Percentiles rank a stretch among this genome's conserved stretches.
These are phyloP conservation scores for Amia ocellicauda DNA, from an alignment of 2,113 vertebrate species.

Conservation along the genomic window DNA sequence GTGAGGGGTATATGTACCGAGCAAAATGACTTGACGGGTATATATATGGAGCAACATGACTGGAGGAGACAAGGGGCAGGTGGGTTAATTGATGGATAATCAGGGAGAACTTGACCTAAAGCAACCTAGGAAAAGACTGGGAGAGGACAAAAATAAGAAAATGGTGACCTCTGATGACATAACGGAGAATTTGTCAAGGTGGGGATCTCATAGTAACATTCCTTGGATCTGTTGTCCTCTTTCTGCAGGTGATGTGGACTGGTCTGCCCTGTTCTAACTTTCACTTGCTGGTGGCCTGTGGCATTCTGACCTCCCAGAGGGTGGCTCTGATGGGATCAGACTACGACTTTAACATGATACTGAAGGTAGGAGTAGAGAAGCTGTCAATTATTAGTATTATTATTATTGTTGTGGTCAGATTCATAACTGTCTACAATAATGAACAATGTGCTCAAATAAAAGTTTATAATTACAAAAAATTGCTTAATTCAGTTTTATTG, in stretches of 20 bases:
- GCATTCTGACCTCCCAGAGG: slow-evolving; percentile 80
- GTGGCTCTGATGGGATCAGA: slow-evolving; percentile 80
- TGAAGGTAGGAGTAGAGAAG: too few species aligned
- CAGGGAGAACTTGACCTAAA: neutral
- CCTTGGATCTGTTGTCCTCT: neutral
- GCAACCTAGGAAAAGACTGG: neutral
- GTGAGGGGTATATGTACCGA: too few species aligned
- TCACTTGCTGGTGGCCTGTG: slow-evolving; percentile 82
- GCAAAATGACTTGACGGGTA: too few species aligned
- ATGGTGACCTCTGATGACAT: neutral
- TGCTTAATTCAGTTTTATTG: too few species aligned
- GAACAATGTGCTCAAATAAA: too few species aligned
- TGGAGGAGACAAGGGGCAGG: too few species aligned
- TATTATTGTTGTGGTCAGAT: too few species aligned
- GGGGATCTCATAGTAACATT: neutral
- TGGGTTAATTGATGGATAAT: neutral
- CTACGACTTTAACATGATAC: slow-evolving; percentile 87
- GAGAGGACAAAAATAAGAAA: neutral
- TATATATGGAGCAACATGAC: too few species aligned
- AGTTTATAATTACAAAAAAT: too few species aligned
- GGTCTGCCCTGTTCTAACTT: slow-evolving; percentile 79
- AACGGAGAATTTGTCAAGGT: neutral
- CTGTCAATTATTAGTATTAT: too few species aligned
- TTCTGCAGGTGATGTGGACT: slow-evolving; percentile 78
- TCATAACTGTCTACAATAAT: too few species aligned